Conservation (phyloP, 35 echinoderm and acorn worm genomes). For the Patiria miniata region DNA sequence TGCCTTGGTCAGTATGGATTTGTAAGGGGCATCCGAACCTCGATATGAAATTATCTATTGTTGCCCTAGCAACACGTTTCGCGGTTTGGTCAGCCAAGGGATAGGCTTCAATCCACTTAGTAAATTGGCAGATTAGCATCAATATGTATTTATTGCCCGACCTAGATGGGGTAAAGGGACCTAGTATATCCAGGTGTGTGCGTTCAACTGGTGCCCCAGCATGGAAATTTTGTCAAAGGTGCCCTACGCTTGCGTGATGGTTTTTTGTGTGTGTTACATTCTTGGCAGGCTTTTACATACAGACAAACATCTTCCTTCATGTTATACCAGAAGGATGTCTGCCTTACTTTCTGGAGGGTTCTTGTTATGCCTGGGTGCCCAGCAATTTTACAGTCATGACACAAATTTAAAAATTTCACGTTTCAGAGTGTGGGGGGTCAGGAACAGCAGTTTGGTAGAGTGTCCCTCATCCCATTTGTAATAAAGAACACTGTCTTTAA, state of each 20-base stretch:
- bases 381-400: background rate
- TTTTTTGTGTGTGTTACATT: background rate
- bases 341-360: background rate
- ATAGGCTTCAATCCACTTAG: conserved; percentile 4
- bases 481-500: background rate
- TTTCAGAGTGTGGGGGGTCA: background rate
- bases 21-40: background rate
- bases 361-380: background rate
- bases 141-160: background rate
- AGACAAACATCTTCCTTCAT: background rate
- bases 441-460: background rate
- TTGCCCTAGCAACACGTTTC: background rate
- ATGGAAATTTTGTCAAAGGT: background rate
- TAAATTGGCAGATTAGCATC: background rate
- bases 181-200: no score
- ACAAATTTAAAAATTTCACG: background rate
- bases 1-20: conserved; percentile 7
- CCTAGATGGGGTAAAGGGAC: background rate
- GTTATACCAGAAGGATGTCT: background rate
- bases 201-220: background rate
- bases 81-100: background rate
- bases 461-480: background rate
- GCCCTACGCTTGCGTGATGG: background rate
- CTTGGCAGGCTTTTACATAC: background rate
- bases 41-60: background rate